Conservation (phyloP, 2,888 invertebrate genomes). For the Clivina fossor region DNA sequence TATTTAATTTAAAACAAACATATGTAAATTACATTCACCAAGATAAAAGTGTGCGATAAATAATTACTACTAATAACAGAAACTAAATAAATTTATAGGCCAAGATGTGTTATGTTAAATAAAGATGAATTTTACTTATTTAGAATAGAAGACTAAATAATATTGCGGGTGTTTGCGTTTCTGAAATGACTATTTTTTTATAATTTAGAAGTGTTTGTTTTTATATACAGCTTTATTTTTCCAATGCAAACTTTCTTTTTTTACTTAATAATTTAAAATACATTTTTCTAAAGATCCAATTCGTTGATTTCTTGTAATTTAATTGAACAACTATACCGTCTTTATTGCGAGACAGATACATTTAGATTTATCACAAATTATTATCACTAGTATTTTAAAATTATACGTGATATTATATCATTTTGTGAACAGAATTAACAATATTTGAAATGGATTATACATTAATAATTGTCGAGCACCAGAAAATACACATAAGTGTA, state of each 20-base stretch:
- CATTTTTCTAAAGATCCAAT: constrained; percentile 21
- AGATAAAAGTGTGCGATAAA: constrained; percentile 15
- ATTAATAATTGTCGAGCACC: constrained; percentile 13
- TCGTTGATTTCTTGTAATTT: constrained; percentile 26
- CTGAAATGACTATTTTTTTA: constrained; percentile 10
- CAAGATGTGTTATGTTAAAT: constrained; percentile 11
- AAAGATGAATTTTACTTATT: constrained; percentile 1
- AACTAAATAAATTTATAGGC: constrained; percentile 21
- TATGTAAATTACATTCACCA: constrained; percentile 4
- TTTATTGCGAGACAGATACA: constrained; percentile 10
- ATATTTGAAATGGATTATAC: constrained; percentile 5
- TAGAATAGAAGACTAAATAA: constrained; percentile 1
- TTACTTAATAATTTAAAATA: constrained; percentile 16
- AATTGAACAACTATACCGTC: constrained; percentile 24
- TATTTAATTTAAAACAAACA: constrained; percentile 8
- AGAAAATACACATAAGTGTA: constrained; percentile 5
- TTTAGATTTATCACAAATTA: constrained; percentile 28
- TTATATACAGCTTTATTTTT: constrained; percentile 13
- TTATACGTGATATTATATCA: background rate
- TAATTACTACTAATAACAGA: no score
- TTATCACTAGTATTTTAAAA: constrained; percentile 19
- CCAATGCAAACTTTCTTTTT: constrained; percentile 29
- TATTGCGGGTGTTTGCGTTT: constrained; percentile 4
- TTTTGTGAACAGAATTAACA: constrained; percentile 10
- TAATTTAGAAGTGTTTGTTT: constrained; percentile 17